A percentile compares a stretch with the other conserved stretches of the same genome.
Evolutionary conservation across 2,113 vertebrate species (phyloP).

Genomic region (Takifugu flavidus): DNA sequence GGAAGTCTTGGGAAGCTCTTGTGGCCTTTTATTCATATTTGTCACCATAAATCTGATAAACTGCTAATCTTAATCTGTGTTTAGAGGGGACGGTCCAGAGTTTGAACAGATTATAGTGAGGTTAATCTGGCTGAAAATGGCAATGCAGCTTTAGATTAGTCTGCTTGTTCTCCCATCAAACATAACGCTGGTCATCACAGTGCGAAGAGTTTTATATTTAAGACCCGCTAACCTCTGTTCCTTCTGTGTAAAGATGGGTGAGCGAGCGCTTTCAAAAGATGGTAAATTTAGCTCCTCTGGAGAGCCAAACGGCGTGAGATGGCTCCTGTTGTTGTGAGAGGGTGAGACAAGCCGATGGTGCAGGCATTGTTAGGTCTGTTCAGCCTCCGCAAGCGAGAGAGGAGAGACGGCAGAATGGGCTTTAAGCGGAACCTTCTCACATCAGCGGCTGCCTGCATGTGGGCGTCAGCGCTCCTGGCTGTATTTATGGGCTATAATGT

Average conservation of each 20-base stretch:
- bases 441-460: conserved; percentile 6
- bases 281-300: neutral
- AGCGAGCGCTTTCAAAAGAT: neutral
- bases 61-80: conserved; percentile 45
- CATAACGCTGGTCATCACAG: too few species aligned
- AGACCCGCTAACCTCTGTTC: neutral
- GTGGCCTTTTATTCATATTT: conserved; percentile 30
- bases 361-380: neutral
- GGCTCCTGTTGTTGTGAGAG: neutral
- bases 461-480: conserved; percentile 31
- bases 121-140: conserved; percentile 55
- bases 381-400: neutral
- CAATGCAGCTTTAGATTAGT: conserved; percentile 38
- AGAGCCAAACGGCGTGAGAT: too few species aligned
- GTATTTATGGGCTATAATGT: conserved; percentile 59
- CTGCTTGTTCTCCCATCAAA: conserved; percentile 22
- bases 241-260: neutral
- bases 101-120: conserved; percentile 46
- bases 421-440: conserved; percentile 34
- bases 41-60: conserved; percentile 27
- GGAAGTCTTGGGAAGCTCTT: conserved; percentile 41
- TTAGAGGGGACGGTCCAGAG: conserved; percentile 43
- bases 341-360: neutral
- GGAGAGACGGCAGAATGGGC: conserved; percentile 1
- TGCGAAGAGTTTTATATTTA: too few species aligned